phyloP scores from a whole-genome alignment of 1,140 invertebrate species.

The Neodiprion fabricii region DNA sequence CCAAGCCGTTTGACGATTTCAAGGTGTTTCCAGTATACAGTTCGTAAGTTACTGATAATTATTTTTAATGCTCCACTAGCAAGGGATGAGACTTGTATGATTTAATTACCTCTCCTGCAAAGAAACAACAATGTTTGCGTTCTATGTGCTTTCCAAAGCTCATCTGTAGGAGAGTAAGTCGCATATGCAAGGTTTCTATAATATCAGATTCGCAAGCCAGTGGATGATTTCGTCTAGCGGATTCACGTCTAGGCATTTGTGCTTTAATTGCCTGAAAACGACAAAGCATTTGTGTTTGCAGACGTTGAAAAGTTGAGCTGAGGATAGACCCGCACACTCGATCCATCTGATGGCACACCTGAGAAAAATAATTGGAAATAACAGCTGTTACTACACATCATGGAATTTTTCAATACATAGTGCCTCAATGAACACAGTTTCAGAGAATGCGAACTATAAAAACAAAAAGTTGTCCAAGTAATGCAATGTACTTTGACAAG shows the following conservation, averaged over 20 bases:
- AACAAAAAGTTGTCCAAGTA: too few species aligned
- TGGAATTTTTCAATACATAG: too few species aligned
- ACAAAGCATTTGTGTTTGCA: conserved; percentile 80
- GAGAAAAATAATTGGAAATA: conserved; percentile 32
- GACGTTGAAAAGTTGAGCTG: conserved; percentile 81
- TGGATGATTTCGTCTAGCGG: conserved; percentile 82
- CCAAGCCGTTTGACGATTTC: not conserved
- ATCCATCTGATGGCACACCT: conserved; percentile 83
- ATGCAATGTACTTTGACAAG: too few species aligned
- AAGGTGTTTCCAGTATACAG: too few species aligned
- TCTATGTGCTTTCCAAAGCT: conserved; percentile 92
- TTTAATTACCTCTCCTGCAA: conserved; percentile 80
- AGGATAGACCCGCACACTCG: conserved; percentile 76
- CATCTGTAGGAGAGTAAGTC: conserved; percentile 86
- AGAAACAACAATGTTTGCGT: conserved; percentile 88
- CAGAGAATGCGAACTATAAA: too few species aligned
- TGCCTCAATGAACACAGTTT: too few species aligned
- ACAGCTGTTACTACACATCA: not conserved
- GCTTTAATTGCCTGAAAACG: conserved; percentile 84
- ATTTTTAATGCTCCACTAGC: too few species aligned
- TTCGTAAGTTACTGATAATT: too few species aligned
- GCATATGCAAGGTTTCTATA: conserved; percentile 88
- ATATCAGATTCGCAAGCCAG: conserved; percentile 87
- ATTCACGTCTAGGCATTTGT: conserved; percentile 89
- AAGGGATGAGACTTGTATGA: too few species aligned